Percentiles rank a stretch among this genome's conserved stretches.
Evolutionary conservation across 2,113 vertebrate species (phyloP).

Genomic region (Motacilla tschutschensis): DNA sequence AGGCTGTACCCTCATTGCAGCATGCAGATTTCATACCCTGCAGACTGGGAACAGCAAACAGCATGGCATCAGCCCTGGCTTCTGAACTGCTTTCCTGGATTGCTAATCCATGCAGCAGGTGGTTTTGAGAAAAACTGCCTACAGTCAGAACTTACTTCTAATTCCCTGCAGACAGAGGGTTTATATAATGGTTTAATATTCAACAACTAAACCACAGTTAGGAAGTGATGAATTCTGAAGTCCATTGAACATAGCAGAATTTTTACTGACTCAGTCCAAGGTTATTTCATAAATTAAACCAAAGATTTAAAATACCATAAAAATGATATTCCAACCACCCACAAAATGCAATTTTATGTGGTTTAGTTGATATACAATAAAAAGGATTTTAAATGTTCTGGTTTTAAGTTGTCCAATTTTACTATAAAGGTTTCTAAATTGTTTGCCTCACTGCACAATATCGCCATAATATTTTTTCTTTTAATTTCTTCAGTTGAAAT

Average conservation of each 20-base stretch:
- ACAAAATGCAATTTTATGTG: background rate
- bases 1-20: background rate
- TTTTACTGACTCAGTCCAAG: background rate
- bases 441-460: background rate
- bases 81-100: background rate
- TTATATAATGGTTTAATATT: slow-evolving; percentile 20
- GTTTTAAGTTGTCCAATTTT: background rate
- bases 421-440: background rate
- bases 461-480: background rate
- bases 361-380: background rate
- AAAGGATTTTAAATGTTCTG: background rate
- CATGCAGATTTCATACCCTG: background rate
- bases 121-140: background rate
- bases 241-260: background rate
- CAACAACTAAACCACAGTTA: slow-evolving; percentile 10
- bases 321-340: background rate
- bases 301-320: background rate
- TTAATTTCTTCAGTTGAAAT: background rate
- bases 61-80: background rate
- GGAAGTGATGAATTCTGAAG: slow-evolving; percentile 1
- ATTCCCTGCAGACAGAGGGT: background rate
- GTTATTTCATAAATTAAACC: slow-evolving; percentile 5
- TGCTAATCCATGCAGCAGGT: background rate
- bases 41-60: background rate
- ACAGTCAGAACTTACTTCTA: background rate